Percentiles rank a stretch among this genome's conserved stretches.
Conservation (phyloP, 1,140 invertebrate species). For the Hermetia illucens region DNA sequence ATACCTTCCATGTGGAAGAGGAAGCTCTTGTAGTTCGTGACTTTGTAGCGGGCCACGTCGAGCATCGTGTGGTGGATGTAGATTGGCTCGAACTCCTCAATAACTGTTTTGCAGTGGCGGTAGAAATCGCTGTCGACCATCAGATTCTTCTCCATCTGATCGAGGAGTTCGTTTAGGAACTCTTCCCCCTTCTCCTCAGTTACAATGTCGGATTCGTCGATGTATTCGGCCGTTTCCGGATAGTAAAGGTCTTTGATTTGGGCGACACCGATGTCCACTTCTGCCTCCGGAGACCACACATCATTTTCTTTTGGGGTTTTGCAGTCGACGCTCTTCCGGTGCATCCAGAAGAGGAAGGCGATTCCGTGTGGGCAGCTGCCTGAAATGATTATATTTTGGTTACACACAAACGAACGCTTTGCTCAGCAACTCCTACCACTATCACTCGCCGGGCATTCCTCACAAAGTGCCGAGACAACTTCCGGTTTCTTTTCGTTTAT, state of each 20-base stretch:
- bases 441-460: slow-evolving; percentile 8
- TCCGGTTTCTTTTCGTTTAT: slow-evolving; percentile 10
- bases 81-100: slow-evolving; percentile 21
- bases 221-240: background rate
- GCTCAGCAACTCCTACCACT: background rate
- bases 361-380: slow-evolving; percentile 18
- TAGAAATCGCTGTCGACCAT: slow-evolving; percentile 18
- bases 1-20: slow-evolving; percentile 20
- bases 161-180: slow-evolving; percentile 18
- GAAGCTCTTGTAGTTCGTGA: slow-evolving; percentile 15
- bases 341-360: slow-evolving; percentile 23
- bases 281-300: slow-evolving; percentile 24
- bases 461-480: slow-evolving; percentile 15
- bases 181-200: slow-evolving; percentile 12
- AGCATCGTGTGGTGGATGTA: slow-evolving; percentile 22
- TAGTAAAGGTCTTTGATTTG: background rate
- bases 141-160: slow-evolving; percentile 17
- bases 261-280: slow-evolving; percentile 12
- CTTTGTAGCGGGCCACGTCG: slow-evolving; percentile 13
- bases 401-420: background rate
- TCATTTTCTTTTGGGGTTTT: slow-evolving; percentile 13
- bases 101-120: slow-evolving; percentile 17
- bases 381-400: slow-evolving; percentile 2
- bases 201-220: slow-evolving; percentile 5
- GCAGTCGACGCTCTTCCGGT: slow-evolving; percentile 15